phyloP scores from a whole-genome alignment of 2,797 vertebrate genomes.

The Betta splendens region DNA sequence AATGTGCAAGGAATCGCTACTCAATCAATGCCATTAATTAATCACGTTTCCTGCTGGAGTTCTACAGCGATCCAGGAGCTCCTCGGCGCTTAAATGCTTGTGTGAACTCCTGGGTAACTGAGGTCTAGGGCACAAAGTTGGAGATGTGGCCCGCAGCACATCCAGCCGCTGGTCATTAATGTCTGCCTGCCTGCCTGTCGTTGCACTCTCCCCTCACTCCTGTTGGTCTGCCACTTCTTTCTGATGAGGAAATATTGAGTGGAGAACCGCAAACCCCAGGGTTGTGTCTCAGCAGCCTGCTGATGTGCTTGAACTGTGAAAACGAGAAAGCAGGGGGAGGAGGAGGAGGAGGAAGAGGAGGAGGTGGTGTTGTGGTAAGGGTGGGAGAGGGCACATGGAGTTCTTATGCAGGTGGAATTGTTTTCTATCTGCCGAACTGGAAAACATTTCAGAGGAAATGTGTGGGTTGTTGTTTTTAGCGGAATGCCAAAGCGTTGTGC shows the following conservation, averaged over 20 bases:
- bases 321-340: slow-evolving; percentile 23
- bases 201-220: slow-evolving; percentile 41
- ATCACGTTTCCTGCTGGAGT: slow-evolving; percentile 43
- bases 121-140: slow-evolving; percentile 19
- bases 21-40: slow-evolving; percentile 71
- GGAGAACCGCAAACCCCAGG: slow-evolving; percentile 58
- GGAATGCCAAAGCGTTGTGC: slow-evolving; percentile 43
- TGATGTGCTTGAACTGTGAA: slow-evolving; percentile 65
- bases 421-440: slow-evolving; percentile 72
- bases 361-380: slow-evolving; percentile 57
- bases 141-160: slow-evolving; percentile 26
- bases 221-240: slow-evolving; percentile 59
- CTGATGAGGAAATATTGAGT: slow-evolving; percentile 74
- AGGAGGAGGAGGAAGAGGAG: too few species aligned
- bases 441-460: slow-evolving; percentile 65
- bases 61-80: slow-evolving; percentile 4
- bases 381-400: slow-evolving; percentile 58
- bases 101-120: slow-evolving; percentile 15
- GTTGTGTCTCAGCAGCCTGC: slow-evolving; percentile 58
- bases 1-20: slow-evolving; percentile 47
- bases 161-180: slow-evolving; percentile 48
- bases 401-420: slow-evolving; percentile 71
- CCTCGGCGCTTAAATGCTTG: neutral
- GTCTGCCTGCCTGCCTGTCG: slow-evolving; percentile 37
- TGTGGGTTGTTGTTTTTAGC: slow-evolving; percentile 62